Evolutionary conservation across 2,888 invertebrate species (phyloP).

Genomic region (Coenonympha arcania): DNA sequence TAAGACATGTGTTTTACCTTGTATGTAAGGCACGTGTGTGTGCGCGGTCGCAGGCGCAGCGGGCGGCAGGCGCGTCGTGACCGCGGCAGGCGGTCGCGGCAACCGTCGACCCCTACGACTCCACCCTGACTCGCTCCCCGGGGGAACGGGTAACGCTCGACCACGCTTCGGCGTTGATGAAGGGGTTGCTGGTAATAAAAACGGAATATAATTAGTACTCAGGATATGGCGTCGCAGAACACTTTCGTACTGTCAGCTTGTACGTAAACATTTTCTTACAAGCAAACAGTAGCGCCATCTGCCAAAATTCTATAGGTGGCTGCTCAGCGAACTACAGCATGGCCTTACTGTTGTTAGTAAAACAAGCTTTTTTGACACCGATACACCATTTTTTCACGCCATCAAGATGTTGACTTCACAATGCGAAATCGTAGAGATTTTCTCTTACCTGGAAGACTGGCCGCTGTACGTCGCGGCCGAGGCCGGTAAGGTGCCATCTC

Average conservation of each 20-base stretch:
- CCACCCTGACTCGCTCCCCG: constrained; percentile 58
- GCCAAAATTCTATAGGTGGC: too few relatives aligned
- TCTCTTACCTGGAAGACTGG: constrained; percentile 64
- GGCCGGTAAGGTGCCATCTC: constrained; percentile 70
- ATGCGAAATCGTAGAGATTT: neutral
- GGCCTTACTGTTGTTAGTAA: too few relatives aligned
- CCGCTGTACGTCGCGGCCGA: constrained; percentile 61
- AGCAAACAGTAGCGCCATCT: too few relatives aligned
- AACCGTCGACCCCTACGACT: constrained; percentile 57
- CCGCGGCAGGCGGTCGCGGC: constrained; percentile 55
- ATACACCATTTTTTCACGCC: too few relatives aligned
- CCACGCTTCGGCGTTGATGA: constrained; percentile 67
- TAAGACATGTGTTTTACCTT: too few relatives aligned
- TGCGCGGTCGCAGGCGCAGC: constrained; percentile 39
- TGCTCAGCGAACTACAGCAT: too few relatives aligned
- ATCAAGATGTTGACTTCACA: too few relatives aligned
- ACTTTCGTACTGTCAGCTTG: too few relatives aligned
- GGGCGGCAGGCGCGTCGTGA: constrained; percentile 39
- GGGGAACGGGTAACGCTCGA: constrained; percentile 57
- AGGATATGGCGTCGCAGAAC: too few relatives aligned
- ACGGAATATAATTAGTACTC: too few relatives aligned
- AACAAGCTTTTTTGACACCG: too few relatives aligned
- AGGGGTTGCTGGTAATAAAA: constrained; percentile 49
- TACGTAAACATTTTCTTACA: too few relatives aligned
- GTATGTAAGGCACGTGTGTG: constrained; percentile 67